phyloP scores from a whole-genome alignment of 2,113 vertebrate species.

The Rhineura floridana region DNA sequence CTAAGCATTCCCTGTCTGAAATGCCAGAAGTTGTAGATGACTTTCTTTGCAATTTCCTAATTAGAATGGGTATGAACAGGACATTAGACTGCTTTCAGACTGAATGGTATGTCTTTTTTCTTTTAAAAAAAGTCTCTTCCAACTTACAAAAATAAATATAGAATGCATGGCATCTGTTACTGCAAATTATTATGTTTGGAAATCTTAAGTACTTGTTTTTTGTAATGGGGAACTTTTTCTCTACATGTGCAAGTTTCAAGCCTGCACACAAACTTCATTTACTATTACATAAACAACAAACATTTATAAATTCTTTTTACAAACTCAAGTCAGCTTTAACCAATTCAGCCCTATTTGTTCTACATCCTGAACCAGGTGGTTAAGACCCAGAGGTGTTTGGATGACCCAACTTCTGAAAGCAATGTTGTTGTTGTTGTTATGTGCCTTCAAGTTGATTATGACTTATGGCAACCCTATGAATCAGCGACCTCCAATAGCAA shows the following conservation, averaged over 20 bases:
- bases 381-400: not conserved
- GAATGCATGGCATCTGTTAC: not conserved
- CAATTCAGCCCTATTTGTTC: not conserved
- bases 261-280: too few relatives aligned
- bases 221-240: not conserved
- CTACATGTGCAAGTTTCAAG: not conserved
- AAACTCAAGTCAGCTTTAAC: not conserved
- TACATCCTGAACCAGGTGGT: not conserved
- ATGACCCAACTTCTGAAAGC: not conserved
- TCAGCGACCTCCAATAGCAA: too few relatives aligned
- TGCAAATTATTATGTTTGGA: not conserved
- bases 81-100: conserved; percentile 90
- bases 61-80: conserved; percentile 84
- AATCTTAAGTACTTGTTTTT: not conserved
- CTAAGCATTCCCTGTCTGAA: conserved; percentile 37
- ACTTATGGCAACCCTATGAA: too few relatives aligned
- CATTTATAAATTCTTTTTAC: not conserved
- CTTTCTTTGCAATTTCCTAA: conserved; percentile 90
- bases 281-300: not conserved
- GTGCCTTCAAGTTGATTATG: too few relatives aligned
- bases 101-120: conserved; percentile 82
- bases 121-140: not conserved
- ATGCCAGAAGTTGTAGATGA: conserved; percentile 80
- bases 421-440: too few relatives aligned
- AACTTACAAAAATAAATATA: not conserved